A percentile compares a stretch with the other conserved stretches of the same genome.
These are phyloP conservation scores for Urocitellus parryii DNA, from an alignment of 2,113 vertebrate species.

Conservation along the genomic window DNA sequence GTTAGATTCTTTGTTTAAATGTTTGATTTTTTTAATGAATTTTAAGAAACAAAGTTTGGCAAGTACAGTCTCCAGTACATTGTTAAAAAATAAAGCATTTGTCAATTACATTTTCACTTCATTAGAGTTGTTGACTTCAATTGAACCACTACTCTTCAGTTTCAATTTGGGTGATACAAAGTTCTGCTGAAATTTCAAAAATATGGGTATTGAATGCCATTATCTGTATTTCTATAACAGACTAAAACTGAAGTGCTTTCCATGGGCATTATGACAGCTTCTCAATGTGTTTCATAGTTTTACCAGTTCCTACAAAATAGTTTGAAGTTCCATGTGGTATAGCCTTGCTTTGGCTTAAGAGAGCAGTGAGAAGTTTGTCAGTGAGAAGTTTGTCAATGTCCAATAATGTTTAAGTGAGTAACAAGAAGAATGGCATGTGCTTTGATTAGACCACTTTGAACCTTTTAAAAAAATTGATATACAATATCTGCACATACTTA, in stretches of 20 bases:
- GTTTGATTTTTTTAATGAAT: neutral
- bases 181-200: neutral
- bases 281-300: neutral
- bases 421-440: neutral
- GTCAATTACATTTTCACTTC: neutral
- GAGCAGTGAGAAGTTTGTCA: neutral
- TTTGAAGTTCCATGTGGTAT: neutral
- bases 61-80: neutral
- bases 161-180: neutral
- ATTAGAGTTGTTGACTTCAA: neutral
- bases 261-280: neutral
- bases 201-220: neutral
- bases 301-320: neutral
- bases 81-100: slow-evolving; percentile 10
- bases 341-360: neutral
- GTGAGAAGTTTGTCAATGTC: neutral
- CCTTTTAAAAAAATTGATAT: neutral
- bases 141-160: neutral
- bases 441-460: neutral
- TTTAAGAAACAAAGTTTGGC: neutral
- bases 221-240: neutral
- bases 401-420: neutral
- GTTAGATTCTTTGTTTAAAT: neutral
- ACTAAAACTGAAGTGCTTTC: neutral
- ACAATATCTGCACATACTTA: neutral